A percentile compares a stretch with the other conserved stretches of the same genome.
Conservation (phyloP, 2,113 vertebrate genomes). For the Okapia johnstoni region DNA sequence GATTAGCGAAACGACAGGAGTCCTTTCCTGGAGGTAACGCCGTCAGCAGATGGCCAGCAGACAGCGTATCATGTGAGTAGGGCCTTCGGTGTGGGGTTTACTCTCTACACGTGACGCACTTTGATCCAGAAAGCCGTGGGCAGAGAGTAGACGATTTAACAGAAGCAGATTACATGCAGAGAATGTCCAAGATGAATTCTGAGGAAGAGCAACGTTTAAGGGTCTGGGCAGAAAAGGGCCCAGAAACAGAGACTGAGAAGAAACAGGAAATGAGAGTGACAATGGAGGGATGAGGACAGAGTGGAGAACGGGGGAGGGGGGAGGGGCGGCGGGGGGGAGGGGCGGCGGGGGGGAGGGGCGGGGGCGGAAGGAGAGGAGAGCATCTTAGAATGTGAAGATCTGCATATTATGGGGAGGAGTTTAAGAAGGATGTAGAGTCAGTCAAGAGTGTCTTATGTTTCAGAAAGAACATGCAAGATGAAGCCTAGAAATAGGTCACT, state of each 20-base stretch:
- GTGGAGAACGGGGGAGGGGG: rapidly evolving
- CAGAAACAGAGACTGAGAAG: neutral
- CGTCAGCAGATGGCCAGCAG: neutral
- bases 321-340: rapidly evolving
- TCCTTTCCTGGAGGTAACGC: neutral
- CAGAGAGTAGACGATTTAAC: neutral
- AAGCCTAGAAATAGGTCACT: neutral
- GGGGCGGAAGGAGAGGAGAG: neutral
- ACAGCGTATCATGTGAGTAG: rapidly evolving
- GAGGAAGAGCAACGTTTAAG: neutral
- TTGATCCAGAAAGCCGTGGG: neutral
- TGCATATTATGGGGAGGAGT: neutral
- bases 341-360: neutral
- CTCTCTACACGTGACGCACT: rapidly evolving
- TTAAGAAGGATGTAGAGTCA: neutral
- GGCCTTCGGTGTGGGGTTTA: no score
- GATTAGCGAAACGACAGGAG: neutral
- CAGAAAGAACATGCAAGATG: neutral
- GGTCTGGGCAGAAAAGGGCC: neutral
- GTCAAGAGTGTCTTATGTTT: neutral
- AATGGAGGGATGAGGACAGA: no score
- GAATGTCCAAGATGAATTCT: neutral
- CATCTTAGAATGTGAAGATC: neutral
- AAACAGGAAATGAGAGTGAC: neutral
- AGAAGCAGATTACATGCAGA: neutral